phyloP scores from a whole-genome alignment of 2,888 invertebrate species.

The Metacarcinus magister region DNA sequence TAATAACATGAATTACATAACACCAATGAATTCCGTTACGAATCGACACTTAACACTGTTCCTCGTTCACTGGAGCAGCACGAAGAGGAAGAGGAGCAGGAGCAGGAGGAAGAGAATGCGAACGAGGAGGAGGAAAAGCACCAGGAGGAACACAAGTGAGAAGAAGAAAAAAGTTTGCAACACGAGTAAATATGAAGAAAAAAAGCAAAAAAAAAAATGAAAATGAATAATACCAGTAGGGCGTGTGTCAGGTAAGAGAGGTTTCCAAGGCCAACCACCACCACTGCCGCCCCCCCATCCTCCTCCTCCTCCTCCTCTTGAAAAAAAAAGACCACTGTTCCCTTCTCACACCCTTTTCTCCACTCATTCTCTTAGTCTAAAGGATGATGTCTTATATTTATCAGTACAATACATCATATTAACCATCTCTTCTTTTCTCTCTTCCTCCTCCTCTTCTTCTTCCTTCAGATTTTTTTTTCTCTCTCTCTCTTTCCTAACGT shows the following conservation, averaged over 20 bases:
- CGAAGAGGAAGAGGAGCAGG: neutral
- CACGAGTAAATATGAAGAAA: neutral
- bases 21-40: neutral
- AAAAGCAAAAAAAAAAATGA: neutral
- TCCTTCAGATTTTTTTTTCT: neutral
- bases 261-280: neutral
- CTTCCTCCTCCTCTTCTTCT: too few species aligned
- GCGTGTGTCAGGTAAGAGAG: neutral
- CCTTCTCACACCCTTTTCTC: neutral
- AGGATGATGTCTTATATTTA: too few species aligned
- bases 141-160: neutral
- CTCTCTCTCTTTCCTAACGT: neutral
- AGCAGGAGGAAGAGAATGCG: neutral
- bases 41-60: neutral
- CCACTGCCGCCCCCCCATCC: neutral
- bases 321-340: neutral
- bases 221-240: neutral
- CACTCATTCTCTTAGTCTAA: too few species aligned
- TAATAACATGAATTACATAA: neutral
- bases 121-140: neutral
- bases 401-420: too few species aligned
- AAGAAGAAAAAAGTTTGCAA: neutral
- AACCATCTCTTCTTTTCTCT: too few species aligned
- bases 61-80: neutral
- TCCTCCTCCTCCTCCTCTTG: neutral